Conservation (phyloP, 2,797 vertebrate species). For the Hafferia zeledoni region DNA sequence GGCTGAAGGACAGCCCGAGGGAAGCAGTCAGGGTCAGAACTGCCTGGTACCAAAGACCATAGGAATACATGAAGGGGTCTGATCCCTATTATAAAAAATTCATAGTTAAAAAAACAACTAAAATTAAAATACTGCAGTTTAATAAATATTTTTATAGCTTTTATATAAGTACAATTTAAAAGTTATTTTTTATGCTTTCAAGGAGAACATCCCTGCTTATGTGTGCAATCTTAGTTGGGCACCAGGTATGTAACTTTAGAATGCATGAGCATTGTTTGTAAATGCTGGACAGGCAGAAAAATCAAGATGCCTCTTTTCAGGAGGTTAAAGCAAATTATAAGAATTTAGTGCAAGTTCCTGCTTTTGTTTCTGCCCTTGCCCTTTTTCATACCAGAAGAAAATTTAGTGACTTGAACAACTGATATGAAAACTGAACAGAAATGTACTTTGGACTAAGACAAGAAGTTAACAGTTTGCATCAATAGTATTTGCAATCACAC, state of each 20-base stretch:
- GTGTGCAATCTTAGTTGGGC: not conserved
- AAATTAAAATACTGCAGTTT: not conserved
- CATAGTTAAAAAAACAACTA: not conserved
- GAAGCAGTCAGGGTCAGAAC: not conserved
- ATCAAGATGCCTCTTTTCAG: not conserved
- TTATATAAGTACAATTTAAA: not conserved
- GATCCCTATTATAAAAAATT: not conserved
- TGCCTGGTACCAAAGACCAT: not conserved
- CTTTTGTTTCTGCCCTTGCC: not conserved
- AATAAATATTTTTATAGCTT: not conserved
- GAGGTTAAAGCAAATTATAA: conserved; percentile 32
- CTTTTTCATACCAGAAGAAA: conserved; percentile 2
- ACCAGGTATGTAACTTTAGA: not conserved
- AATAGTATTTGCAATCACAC: not conserved
- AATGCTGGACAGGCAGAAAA: conserved; percentile 11
- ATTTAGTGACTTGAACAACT: not conserved
- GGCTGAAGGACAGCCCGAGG: not conserved
- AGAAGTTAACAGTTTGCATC: not conserved
- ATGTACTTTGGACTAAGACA: not conserved
- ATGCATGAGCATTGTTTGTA: not conserved
- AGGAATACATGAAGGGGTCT: not conserved
- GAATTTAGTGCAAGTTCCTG: conserved; percentile 30
- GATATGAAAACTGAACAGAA: not conserved
- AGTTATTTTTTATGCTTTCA: not conserved
- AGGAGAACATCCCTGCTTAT: not conserved